These are phyloP conservation scores for Protonibea diacanthus DNA, from an alignment of 2,797 vertebrate species.

Conservation along the genomic window DNA sequence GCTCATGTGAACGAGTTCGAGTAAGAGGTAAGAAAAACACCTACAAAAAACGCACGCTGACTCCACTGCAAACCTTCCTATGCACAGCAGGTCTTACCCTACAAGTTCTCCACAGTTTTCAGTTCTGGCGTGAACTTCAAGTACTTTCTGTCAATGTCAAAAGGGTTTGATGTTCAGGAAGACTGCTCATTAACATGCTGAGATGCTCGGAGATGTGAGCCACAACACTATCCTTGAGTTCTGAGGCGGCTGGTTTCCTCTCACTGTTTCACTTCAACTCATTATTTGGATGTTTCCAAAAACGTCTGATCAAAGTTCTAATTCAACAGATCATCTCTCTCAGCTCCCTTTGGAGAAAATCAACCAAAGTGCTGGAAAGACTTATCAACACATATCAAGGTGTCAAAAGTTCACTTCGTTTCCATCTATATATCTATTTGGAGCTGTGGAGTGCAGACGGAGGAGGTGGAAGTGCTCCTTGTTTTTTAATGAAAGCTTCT, in stretches of 20 bases:
- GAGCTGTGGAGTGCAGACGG: constrained; percentile 21
- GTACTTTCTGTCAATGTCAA: constrained; percentile 34
- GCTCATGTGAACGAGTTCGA: background rate
- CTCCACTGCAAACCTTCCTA: constrained; percentile 22
- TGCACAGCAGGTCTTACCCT: constrained; percentile 6
- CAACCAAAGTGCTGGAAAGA: constrained; percentile 31
- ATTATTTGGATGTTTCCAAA: constrained; percentile 64
- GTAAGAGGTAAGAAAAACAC: constrained; percentile 16
- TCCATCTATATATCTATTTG: constrained; percentile 26
- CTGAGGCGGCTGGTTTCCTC: constrained; percentile 36
- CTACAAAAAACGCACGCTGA: constrained; percentile 37
- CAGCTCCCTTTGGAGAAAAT: constrained; percentile 40
- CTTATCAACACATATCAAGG: constrained; percentile 36
- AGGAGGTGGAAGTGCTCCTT: constrained; percentile 11
- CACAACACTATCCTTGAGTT: constrained; percentile 42
- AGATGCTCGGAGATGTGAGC: constrained; percentile 31
- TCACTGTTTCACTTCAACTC: constrained; percentile 39
- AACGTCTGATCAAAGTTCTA: constrained; percentile 66
- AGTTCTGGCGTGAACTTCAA: constrained; percentile 30
- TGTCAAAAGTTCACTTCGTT: constrained; percentile 30
- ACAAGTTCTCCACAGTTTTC: constrained; percentile 10
- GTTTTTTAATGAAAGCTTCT: constrained; percentile 13
- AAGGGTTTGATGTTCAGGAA: constrained; percentile 46
- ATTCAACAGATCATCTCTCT: constrained; percentile 31
- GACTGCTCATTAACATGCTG: constrained; percentile 51